Conservation (phyloP, 2,113 vertebrate genomes). For the Asarcornis scutulata region DNA sequence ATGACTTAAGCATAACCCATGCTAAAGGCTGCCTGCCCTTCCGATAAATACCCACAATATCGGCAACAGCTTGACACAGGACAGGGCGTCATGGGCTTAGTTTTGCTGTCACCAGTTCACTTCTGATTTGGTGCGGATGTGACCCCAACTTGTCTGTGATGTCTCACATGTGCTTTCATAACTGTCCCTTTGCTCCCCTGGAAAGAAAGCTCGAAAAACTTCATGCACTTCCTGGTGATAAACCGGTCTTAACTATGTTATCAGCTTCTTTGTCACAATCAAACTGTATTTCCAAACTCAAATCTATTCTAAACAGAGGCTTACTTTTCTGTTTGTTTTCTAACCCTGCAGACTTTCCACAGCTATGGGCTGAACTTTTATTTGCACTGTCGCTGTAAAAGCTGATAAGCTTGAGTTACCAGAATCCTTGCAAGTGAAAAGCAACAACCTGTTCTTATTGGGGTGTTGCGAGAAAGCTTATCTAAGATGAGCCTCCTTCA, state of each 20-base stretch:
- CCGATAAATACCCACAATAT: background rate
- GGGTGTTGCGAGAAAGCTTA: background rate
- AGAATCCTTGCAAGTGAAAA: background rate
- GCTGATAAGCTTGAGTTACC: background rate
- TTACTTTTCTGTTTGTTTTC: constrained; percentile 49
- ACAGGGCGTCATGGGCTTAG: background rate
- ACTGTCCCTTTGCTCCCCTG: background rate
- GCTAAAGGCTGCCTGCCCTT: background rate
- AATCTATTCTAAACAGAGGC: constrained; percentile 30
- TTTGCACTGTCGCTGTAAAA: background rate
- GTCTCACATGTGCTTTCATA: background rate
- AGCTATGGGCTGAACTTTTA: background rate
- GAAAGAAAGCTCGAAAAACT: background rate
- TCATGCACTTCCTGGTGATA: constrained; percentile 32
- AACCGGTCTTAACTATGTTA: constrained; percentile 2
- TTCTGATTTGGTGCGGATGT: background rate
- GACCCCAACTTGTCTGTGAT: background rate
- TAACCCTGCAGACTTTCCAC: background rate
- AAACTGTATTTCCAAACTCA: constrained; percentile 21
- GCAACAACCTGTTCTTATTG: background rate
- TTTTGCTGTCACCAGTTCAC: background rate
- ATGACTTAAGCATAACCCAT: background rate
- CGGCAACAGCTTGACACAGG: background rate
- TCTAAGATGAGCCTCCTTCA: background rate
- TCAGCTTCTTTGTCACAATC: background rate